A percentile compares a stretch with the other conserved stretches of the same genome.
These are phyloP conservation scores for Cinclus mexicanus DNA, from an alignment of 2,113 vertebrate genomes.

Conservation along the genomic window DNA sequence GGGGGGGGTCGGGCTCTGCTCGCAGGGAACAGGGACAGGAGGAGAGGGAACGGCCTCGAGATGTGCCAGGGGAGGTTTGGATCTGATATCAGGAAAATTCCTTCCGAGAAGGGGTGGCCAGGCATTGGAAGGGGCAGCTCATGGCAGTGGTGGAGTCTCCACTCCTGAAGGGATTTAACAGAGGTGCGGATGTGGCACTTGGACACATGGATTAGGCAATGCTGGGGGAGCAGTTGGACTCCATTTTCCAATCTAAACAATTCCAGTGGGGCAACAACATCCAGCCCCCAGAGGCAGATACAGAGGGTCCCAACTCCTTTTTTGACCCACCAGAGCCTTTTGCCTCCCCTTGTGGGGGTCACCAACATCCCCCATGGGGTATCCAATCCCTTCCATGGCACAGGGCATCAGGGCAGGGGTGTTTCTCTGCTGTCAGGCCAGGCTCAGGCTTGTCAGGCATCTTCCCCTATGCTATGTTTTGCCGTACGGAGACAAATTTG, in stretches of 20 bases:
- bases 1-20: accelerated
- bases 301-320: background rate
- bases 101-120: background rate
- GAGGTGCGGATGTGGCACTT: background rate
- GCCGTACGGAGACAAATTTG: accelerated
- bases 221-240: background rate
- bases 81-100: background rate
- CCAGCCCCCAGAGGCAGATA: background rate
- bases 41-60: accelerated
- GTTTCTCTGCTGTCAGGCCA: background rate
- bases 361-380: accelerated
- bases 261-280: accelerated
- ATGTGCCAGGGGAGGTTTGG: accelerated
- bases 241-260: background rate
- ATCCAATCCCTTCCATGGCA: background rate
- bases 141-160: no score
- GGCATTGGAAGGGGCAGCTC: background rate
- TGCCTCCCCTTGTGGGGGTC: background rate
- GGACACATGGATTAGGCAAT: background rate
- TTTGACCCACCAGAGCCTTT: background rate
- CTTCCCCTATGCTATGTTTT: accelerated
- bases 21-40: background rate
- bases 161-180: background rate
- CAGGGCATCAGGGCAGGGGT: accelerated
- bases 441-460: background rate